These are phyloP conservation scores for Pogoniulus pusillus DNA, from an alignment of 2,797 vertebrate species.

Conservation along the genomic window DNA sequence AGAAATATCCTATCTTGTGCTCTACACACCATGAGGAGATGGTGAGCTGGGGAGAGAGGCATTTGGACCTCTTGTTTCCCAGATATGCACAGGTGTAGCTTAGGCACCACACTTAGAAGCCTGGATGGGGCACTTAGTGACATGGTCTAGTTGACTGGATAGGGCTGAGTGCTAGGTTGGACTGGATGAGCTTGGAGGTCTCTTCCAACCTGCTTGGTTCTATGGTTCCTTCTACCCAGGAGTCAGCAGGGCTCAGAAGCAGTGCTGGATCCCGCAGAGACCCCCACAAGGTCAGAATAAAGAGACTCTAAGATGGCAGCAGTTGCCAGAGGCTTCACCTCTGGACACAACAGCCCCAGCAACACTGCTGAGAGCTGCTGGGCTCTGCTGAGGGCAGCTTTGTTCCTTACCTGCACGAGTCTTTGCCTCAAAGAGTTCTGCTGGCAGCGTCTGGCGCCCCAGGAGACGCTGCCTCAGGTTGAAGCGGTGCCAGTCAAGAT, in stretches of 20 bases:
- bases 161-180: no score
- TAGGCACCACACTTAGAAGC: neutral
- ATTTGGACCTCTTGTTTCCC: neutral
- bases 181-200: no score
- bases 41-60: neutral
- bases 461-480: constrained; percentile 89
- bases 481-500: constrained; percentile 95
- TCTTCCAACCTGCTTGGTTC: no score
- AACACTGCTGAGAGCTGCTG: accelerated
- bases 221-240: neutral
- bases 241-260: neutral
- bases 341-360: neutral
- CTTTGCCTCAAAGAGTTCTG: constrained; percentile 89
- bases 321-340: neutral
- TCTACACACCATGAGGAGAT: neutral
- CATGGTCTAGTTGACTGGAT: no score
- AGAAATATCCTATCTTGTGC: neutral
- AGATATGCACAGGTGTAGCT: neutral
- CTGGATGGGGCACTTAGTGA: no score
- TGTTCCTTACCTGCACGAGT: constrained; percentile 75
- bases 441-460: constrained; percentile 72
- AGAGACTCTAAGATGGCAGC: neutral
- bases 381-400: neutral
- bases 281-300: neutral
- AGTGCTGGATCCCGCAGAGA: neutral